A percentile compares a stretch with the other conserved stretches of the same genome.
These are phyloP conservation scores for Elegia similella DNA, from an alignment of 2,888 invertebrate species.

Conservation along the genomic window DNA sequence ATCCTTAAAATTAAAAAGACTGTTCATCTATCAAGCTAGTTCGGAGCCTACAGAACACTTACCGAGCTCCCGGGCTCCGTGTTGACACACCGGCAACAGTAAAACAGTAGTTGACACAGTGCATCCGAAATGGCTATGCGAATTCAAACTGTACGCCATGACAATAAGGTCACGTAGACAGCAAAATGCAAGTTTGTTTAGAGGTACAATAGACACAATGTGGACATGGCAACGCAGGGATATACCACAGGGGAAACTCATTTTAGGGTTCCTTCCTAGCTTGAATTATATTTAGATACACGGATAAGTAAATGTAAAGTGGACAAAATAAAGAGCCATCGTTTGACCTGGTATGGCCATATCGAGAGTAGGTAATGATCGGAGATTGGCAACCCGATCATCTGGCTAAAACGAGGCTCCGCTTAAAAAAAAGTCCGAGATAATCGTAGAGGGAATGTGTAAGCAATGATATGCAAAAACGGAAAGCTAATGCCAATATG, in stretches of 20 bases:
- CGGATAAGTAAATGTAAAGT: too few relatives aligned
- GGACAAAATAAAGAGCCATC: too few relatives aligned
- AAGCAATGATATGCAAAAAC: too few relatives aligned
- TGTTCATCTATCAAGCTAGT: background rate
- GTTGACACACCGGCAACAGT: conserved; percentile 7
- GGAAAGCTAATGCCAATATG: too few relatives aligned
- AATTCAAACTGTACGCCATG: background rate
- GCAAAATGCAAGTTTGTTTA: background rate
- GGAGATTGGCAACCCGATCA: too few relatives aligned
- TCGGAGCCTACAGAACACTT: conserved; percentile 25
- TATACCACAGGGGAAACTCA: conserved; percentile 32
- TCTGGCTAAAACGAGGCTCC: too few relatives aligned
- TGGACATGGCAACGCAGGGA: conserved; percentile 50
- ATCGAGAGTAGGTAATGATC: too few relatives aligned
- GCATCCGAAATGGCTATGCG: background rate
- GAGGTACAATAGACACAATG: conserved; percentile 25
- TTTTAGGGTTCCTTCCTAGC: conserved; percentile 41
- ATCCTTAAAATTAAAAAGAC: background rate
- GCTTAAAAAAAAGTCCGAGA: too few relatives aligned
- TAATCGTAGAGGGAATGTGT: too few relatives aligned
- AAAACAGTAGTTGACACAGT: conserved; percentile 5
- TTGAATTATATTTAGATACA: too few relatives aligned
- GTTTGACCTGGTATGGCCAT: too few relatives aligned
- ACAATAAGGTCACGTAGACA: background rate
- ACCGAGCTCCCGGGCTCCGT: conserved; percentile 17